Evolutionary conservation across 2,113 vertebrate species (phyloP).

Genomic region (Otolemur garnettii): DNA sequence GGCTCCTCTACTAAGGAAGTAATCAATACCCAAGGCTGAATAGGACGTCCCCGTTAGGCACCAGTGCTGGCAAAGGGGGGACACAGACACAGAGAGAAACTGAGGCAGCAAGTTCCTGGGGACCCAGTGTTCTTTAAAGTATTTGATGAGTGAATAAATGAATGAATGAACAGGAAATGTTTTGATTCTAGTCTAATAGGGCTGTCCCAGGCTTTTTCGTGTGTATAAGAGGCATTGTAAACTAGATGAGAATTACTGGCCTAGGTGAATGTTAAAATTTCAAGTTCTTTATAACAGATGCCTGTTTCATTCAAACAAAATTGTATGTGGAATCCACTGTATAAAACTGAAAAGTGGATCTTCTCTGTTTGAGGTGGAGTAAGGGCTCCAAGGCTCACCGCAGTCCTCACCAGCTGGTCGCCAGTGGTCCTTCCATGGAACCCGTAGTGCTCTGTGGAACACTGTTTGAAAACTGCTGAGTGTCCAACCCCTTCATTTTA

Average conservation of each 20-base stretch:
- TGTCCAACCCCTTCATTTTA: neutral
- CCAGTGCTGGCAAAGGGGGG: neutral
- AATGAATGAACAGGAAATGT: neutral
- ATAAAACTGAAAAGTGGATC: neutral
- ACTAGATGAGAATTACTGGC: neutral
- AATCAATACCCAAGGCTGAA: neutral
- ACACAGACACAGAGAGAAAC: neutral
- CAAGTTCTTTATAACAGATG: neutral
- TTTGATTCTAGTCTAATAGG: neutral
- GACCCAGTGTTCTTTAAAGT: neutral
- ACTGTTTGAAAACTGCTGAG: neutral
- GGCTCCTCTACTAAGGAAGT: neutral
- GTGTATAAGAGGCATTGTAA: neutral
- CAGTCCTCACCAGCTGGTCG: neutral
- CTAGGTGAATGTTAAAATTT: neutral
- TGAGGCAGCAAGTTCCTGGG: neutral
- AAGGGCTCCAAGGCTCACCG: too few species aligned
- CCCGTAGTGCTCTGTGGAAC: neutral
- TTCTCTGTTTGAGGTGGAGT: neutral
- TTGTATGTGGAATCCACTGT: neutral
- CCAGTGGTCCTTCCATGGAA: fast-evolving
- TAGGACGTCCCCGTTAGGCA: too few species aligned
- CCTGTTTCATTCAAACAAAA: neutral
- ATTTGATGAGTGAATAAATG: neutral
- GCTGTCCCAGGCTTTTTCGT: neutral